Percentiles rank a stretch among this genome's conserved stretches.
phyloP scores from a whole-genome alignment of 2,797 vertebrate species.

The Cryptoprocta ferox region DNA sequence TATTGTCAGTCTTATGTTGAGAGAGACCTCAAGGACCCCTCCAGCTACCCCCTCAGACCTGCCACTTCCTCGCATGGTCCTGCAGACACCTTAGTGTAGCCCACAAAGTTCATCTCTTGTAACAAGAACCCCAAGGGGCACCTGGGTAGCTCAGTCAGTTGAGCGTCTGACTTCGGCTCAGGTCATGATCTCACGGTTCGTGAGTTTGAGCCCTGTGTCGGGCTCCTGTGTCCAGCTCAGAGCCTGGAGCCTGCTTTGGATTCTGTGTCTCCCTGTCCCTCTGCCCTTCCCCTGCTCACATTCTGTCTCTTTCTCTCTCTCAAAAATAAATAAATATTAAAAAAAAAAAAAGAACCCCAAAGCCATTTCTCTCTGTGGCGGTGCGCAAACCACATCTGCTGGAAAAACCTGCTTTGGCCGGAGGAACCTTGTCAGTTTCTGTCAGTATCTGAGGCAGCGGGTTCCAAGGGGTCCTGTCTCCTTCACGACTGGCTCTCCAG shows the following conservation, averaged over 20 bases:
- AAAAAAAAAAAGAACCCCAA: neutral
- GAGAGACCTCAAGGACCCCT: neutral
- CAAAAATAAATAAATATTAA: no score
- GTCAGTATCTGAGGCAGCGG: neutral
- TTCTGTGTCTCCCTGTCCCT: no score
- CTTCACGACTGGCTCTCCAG: neutral
- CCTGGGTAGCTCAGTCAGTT: no score
- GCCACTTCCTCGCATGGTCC: neutral
- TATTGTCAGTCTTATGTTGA: neutral
- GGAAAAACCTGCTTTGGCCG: neutral
- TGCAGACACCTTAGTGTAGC: neutral
- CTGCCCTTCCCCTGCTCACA: no score
- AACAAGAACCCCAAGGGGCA: neutral
- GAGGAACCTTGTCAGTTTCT: neutral
- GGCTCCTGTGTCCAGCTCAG: no score
- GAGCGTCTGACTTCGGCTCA: no score
- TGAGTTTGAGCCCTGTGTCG: no score
- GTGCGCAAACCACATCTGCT: neutral
- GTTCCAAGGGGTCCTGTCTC: neutral
- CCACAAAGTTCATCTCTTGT: neutral
- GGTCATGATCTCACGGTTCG: no score
- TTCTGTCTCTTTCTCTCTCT: no score
- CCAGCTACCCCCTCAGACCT: accelerated
- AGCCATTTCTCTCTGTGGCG: accelerated
- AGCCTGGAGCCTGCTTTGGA: no score